These are phyloP conservation scores for Anorthoa munda DNA, from an alignment of 2,888 invertebrate genomes.

Conservation along the genomic window DNA sequence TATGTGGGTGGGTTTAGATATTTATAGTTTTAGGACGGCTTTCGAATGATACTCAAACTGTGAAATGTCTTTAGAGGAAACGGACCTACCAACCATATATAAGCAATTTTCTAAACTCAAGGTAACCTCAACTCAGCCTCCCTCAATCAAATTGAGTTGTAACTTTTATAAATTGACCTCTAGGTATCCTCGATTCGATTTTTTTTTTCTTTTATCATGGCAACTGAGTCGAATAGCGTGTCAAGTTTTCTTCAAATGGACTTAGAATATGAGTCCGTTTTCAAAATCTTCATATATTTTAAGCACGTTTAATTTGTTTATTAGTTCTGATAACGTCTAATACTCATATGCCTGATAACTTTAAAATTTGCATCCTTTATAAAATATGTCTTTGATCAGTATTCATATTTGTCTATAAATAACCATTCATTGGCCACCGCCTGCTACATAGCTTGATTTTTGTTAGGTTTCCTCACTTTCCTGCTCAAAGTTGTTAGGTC, in stretches of 20 bases:
- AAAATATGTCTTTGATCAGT: background rate
- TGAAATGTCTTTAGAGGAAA: background rate
- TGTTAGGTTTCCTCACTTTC: too few relatives aligned
- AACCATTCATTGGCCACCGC: background rate
- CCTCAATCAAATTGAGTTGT: too few relatives aligned
- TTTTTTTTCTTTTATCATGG: too few relatives aligned
- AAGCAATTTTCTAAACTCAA: background rate
- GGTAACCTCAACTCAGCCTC: too few relatives aligned
- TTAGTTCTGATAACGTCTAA: background rate
- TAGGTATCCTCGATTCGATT: too few relatives aligned
- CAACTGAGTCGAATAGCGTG: too few relatives aligned
- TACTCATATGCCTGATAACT: background rate
- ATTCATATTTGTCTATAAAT: background rate
- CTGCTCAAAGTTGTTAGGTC: too few relatives aligned
- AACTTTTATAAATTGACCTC: too few relatives aligned
- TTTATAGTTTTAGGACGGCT: conserved; percentile 40
- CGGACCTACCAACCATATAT: background rate
- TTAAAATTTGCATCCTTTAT: background rate
- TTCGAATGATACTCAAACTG: background rate
- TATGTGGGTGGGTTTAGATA: background rate
- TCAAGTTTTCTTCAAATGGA: too few relatives aligned
- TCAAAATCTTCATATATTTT: background rate
- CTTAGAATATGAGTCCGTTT: background rate
- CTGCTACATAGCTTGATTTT: too few relatives aligned
- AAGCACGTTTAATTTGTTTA: too few relatives aligned